phyloP scores from a whole-genome alignment of 1,140 invertebrate genomes.

The Helicoverpa armigera region DNA sequence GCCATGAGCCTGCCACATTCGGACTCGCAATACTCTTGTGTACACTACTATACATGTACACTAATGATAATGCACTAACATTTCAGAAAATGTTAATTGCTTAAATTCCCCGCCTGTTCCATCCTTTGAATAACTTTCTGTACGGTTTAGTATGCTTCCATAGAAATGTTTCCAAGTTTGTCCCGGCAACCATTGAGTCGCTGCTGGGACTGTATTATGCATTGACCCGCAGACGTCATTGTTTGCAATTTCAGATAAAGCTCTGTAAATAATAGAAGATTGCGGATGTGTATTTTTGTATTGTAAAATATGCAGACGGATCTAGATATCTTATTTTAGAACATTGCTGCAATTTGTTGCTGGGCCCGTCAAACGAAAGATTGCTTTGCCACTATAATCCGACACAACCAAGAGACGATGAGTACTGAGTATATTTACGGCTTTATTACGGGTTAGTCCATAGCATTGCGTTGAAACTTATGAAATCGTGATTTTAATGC shows the following conservation, averaged over 20 bases:
- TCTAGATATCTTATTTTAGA: conserved; percentile 7
- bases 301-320: conserved; percentile 20
- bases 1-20: conserved; percentile 56
- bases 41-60: conserved; percentile 18
- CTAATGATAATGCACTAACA: conserved; percentile 30
- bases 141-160: conserved; percentile 17
- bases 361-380: not conserved
- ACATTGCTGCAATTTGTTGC: not conserved
- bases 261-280: conserved; percentile 22
- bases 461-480: conserved; percentile 15
- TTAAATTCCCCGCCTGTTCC: not conserved
- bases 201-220: conserved; percentile 35
- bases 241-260: conserved; percentile 38
- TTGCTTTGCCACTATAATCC: not conserved
- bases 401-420: not conserved
- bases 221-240: conserved; percentile 38
- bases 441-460: conserved; percentile 8
- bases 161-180: conserved; percentile 27
- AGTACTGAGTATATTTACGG: not conserved
- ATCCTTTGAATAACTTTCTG: conserved; percentile 30
- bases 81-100: conserved; percentile 30
- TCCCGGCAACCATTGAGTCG: conserved; percentile 18
- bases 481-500: conserved; percentile 49
- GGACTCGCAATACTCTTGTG: conserved; percentile 34
- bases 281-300: conserved; percentile 23